Evolutionary conservation across 2,797 vertebrate genomes (phyloP).

Genomic region (Rachycentron canadum): DNA sequence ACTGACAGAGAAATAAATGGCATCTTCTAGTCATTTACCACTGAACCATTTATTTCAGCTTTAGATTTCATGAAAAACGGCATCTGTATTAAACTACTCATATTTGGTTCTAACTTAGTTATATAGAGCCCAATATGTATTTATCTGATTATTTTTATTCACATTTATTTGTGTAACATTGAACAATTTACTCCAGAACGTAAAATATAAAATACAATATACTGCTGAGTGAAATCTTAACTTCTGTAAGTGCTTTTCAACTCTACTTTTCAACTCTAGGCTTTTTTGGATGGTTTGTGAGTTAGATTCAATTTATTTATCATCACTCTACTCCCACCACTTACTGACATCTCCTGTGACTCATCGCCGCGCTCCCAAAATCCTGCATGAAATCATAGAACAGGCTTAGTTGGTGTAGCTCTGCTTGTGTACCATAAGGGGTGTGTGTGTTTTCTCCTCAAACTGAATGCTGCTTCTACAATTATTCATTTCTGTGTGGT

Average conservation of each 20-base stretch:
- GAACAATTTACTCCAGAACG: background rate
- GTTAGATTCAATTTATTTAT: slow-evolving; percentile 69
- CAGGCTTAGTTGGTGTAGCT: slow-evolving; percentile 61
- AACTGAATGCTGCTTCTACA: slow-evolving; percentile 40
- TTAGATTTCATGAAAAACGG: background rate
- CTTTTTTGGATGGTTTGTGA: slow-evolving; percentile 40
- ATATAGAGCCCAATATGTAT: background rate
- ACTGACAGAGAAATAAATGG: background rate
- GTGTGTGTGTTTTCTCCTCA: slow-evolving; percentile 41
- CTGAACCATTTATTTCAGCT: background rate
- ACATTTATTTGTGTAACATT: background rate
- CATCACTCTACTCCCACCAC: slow-evolving; percentile 63
- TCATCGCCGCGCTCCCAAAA: slow-evolving; percentile 71
- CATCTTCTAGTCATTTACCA: background rate
- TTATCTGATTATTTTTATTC: background rate
- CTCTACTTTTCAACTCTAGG: slow-evolving; percentile 24
- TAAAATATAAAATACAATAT: background rate
- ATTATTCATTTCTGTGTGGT: slow-evolving; percentile 36
- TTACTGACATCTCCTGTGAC: slow-evolving; percentile 69
- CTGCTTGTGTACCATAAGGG: slow-evolving; percentile 45
- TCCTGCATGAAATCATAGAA: slow-evolving; percentile 74
- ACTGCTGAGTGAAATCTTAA: slow-evolving; percentile 23
- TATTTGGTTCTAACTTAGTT: background rate
- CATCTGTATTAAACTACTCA: background rate
- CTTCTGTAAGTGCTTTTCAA: slow-evolving; percentile 11